Conservation (phyloP, 2,888 invertebrate genomes). For the Hyalella azteca region DNA sequence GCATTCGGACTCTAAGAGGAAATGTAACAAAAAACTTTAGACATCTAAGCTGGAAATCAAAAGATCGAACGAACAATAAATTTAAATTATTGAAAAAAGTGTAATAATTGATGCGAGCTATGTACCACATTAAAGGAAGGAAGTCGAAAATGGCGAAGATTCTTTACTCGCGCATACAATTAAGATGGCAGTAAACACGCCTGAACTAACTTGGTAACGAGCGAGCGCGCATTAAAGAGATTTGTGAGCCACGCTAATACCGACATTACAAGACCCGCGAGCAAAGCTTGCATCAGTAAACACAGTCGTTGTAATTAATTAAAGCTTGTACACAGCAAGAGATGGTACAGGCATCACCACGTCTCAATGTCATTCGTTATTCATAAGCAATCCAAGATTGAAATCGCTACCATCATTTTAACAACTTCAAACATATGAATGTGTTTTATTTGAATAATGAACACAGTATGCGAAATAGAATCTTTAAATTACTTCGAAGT, state of each 20-base stretch:
- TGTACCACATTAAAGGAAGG: conserved; percentile 15
- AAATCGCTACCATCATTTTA: too few relatives aligned
- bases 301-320: conserved; percentile 37
- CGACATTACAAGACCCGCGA: conserved; percentile 36
- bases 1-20: too few relatives aligned
- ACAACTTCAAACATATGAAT: too few relatives aligned
- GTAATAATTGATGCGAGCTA: not conserved
- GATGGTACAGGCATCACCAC: not conserved
- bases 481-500: too few relatives aligned
- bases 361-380: too few relatives aligned
- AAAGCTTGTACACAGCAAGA: conserved; percentile 17
- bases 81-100: too few relatives aligned
- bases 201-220: conserved; percentile 37
- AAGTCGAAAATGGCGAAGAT: conserved; percentile 12
- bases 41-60: too few relatives aligned
- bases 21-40: too few relatives aligned
- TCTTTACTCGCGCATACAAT: conserved; percentile 34
- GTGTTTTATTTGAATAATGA: too few relatives aligned
- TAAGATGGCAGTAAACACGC: conserved; percentile 37
- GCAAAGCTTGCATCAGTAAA: conserved; percentile 37
- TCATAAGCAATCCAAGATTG: too few relatives aligned
- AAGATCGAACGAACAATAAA: too few relatives aligned
- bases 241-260: conserved; percentile 34
- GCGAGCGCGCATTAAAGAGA: conserved; percentile 37
- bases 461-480: too few relatives aligned